Conservation (phyloP, 2,888 invertebrate species). For the Leptopilina syphax region DNA sequence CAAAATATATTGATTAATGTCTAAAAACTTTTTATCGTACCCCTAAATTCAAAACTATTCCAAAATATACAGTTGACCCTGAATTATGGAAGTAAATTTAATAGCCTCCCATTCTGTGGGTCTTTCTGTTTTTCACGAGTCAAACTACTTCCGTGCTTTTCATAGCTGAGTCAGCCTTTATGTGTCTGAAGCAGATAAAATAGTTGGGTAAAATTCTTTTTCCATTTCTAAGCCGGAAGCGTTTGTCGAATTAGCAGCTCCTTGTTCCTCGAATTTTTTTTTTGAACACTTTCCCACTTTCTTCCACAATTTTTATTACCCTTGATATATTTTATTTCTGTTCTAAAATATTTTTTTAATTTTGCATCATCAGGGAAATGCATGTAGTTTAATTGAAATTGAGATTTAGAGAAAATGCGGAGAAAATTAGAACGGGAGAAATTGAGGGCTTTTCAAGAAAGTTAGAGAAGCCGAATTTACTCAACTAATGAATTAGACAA, state of each 20-base stretch:
- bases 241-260: slow-evolving; percentile 66
- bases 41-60: neutral
- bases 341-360: neutral
- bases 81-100: slow-evolving; percentile 6
- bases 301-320: slow-evolving; percentile 12
- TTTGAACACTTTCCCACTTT: slow-evolving; percentile 38
- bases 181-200: slow-evolving; percentile 54
- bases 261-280: slow-evolving; percentile 58
- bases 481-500: slow-evolving; percentile 52
- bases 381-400: slow-evolving; percentile 41
- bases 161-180: slow-evolving; percentile 55
- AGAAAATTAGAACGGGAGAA: slow-evolving; percentile 11
- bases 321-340: slow-evolving; percentile 35
- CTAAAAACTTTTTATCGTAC: no score
- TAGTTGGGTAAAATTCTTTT: slow-evolving; percentile 51
- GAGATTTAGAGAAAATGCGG: slow-evolving; percentile 48
- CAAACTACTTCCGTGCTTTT: slow-evolving; percentile 53
- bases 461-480: slow-evolving; percentile 43
- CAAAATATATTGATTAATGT: no score
- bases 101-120: slow-evolving; percentile 45
- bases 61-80: neutral
- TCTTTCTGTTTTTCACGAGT: slow-evolving; percentile 51
- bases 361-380: neutral
- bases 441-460: slow-evolving; percentile 18
- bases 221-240: slow-evolving; percentile 55